Evolutionary conservation across 92 coral and sea anemone genomes (phyloP).

Genomic region (Desmophyllum pertusum): DNA sequence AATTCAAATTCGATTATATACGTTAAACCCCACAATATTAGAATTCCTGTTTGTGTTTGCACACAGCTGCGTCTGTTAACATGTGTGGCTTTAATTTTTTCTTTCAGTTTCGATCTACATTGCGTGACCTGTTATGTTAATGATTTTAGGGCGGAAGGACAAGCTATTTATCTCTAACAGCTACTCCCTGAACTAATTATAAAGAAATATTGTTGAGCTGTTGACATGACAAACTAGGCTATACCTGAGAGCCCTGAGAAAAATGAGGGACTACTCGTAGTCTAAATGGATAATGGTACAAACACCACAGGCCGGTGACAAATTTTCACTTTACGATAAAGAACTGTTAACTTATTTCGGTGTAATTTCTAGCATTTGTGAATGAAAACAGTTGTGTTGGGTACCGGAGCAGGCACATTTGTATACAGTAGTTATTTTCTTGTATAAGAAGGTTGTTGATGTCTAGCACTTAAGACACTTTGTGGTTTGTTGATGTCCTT

Average conservation of each 20-base stretch:
- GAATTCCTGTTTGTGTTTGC: not conserved
- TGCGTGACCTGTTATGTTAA: constrained; percentile 1
- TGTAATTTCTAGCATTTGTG: not conserved
- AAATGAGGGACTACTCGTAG: too few relatives aligned
- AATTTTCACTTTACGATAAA: too few relatives aligned
- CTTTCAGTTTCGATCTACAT: not conserved
- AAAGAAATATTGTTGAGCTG: too few relatives aligned
- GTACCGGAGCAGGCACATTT: not conserved
- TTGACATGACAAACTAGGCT: too few relatives aligned
- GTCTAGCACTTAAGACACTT: constrained; percentile 10
- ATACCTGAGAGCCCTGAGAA: too few relatives aligned
- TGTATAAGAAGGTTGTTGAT: not conserved
- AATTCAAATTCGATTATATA: not conserved
- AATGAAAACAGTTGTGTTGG: not conserved
- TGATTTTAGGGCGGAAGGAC: not conserved
- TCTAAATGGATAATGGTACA: too few relatives aligned
- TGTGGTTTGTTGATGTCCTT: not conserved
- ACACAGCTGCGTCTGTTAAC: not conserved
- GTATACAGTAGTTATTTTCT: not conserved
- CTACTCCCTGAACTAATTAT: too few relatives aligned
- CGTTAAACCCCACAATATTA: not conserved
- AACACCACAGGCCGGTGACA: too few relatives aligned
- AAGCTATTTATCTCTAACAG: not conserved
- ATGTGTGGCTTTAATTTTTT: not conserved
- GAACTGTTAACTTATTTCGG: too few relatives aligned